Evolutionary conservation across 2,113 vertebrate species (phyloP), one percentile per base, ranked within the genome.

Genomic region (Notothenia rossii): DNA sequence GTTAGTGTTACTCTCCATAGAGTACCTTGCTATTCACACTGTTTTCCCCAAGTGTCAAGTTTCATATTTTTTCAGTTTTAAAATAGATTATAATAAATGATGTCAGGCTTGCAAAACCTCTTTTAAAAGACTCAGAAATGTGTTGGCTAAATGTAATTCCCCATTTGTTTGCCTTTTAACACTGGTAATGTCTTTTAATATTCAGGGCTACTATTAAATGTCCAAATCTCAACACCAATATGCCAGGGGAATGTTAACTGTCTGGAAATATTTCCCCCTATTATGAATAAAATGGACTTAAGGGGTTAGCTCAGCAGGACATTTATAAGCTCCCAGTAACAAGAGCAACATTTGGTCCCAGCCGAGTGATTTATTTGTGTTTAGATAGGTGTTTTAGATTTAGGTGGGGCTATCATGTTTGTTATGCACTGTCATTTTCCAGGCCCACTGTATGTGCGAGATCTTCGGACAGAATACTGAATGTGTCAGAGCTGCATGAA

Each of bases 311-410:
- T 53, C 13, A 17, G n/a, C 11, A 17, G n/a, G 12, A 40, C 1
- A 54, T 45, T 20, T 58, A 15, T 74, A 51, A 75, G 51, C 45
- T 75, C 20, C 22, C 2, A 6, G 20, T 12, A 17, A 58, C 15
- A 72, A 54, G 72, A 51, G 17, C 45, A 58, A 56, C 50, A 76
- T 67, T 77, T 58, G 14, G 62, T 51, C n/a, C 40, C 36, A 17
- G 29, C 14, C 14, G 49, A 81, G 45, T 59, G 68, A 73, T 17
- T 55, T 33, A 25, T 62, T 18, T 60, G 53, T 49, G 46, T 72
- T 66, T 66, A 48, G 51, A 61, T 61, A 43, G 25, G 29, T 29
- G 53, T 60, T 18, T 25, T 20, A 48, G 33, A 48, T 1, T 68
- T 62, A 49, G 12, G 22, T 53, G 60, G 13, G 20, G 15, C 46